Evolutionary conservation across 2,113 vertebrate species (phyloP).

Genomic region (Oplegnathus fasciatus): DNA sequence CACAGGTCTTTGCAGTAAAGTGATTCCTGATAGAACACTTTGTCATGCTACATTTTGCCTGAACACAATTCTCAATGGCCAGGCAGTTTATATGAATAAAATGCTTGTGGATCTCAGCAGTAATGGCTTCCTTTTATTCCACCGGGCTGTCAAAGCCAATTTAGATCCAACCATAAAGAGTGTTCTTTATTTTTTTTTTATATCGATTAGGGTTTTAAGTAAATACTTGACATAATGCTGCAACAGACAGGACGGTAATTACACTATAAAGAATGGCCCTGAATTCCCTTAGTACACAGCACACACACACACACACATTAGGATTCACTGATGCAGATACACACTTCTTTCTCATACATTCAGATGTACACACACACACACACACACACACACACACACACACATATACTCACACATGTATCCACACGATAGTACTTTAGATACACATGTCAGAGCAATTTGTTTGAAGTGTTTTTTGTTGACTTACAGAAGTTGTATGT

Average conservation of each 20-base stretch:
- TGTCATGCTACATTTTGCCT: constrained; percentile 42
- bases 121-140: constrained; percentile 62
- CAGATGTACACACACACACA: constrained; percentile 1
- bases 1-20: constrained; percentile 33
- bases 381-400: background rate
- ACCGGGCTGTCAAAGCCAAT: constrained; percentile 70
- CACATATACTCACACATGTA: background rate
- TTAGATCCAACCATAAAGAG: constrained; percentile 68
- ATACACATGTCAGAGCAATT: background rate
- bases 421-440: background rate
- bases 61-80: constrained; percentile 41
- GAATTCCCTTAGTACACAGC: constrained; percentile 21
- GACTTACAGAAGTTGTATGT: background rate
- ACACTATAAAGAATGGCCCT: constrained; percentile 57
- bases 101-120: constrained; percentile 44
- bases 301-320: constrained; percentile 20
- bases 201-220: constrained; percentile 78
- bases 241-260: constrained; percentile 68
- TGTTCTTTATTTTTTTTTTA: constrained; percentile 55
- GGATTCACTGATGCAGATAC: constrained; percentile 13
- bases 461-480: background rate
- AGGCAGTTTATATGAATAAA: constrained; percentile 48
- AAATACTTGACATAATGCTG: constrained; percentile 69
- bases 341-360: background rate
- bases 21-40: constrained; percentile 33